Evolutionary conservation across 1,140 invertebrate species (phyloP).

Genomic region (Homalodisca vitripennis): DNA sequence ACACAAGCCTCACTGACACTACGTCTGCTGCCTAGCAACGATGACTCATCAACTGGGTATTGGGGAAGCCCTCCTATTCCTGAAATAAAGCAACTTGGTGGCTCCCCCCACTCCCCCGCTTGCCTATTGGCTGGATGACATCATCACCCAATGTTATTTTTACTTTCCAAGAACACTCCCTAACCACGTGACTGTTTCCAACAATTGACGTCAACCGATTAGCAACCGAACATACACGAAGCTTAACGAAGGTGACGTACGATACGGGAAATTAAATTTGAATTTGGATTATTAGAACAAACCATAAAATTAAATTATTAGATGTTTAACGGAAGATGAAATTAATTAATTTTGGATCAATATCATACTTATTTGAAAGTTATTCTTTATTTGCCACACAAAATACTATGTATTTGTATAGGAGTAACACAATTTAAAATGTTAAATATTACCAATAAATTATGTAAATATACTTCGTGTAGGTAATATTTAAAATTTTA

Average conservation of each 20-base stretch:
- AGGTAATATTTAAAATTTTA: too few species aligned
- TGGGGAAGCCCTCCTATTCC: conserved; percentile 29
- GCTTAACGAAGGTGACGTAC: not conserved
- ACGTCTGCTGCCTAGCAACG: conserved; percentile 17
- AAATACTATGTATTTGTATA: too few species aligned
- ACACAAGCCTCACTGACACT: conserved; percentile 7
- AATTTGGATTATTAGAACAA: too few species aligned
- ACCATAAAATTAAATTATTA: too few species aligned
- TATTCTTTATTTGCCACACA: too few species aligned
- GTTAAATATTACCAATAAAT: too few species aligned
- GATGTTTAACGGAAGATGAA: too few species aligned
- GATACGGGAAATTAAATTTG: too few species aligned
- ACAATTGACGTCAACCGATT: conserved; percentile 23
- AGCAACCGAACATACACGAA: not conserved
- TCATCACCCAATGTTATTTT: conserved; percentile 26
- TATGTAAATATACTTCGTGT: too few species aligned
- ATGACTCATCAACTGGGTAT: conserved; percentile 29
- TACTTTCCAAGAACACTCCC: conserved; percentile 31
- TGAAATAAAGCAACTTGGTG: not conserved
- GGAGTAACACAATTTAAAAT: too few species aligned
- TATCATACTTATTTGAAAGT: too few species aligned
- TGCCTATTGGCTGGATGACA: conserved; percentile 13
- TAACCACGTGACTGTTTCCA: conserved; percentile 13
- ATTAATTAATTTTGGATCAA: too few species aligned
- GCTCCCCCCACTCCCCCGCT: not conserved